Evolutionary conservation across 2,888 invertebrate species (phyloP), one percentile per base, ranked within the genome.

Genomic region (Drosophila nr. perissopoda): DNA sequence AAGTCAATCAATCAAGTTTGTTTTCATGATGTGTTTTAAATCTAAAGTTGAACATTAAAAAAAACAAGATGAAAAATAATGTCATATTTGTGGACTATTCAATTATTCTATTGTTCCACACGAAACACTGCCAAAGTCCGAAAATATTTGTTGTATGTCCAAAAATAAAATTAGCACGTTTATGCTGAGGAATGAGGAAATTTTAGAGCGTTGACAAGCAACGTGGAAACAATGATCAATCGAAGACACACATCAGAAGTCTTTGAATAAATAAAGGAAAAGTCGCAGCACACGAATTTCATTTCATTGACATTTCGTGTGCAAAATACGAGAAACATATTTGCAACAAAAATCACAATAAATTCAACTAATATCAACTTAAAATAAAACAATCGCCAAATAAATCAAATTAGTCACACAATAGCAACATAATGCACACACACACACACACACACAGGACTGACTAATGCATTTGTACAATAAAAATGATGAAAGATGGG

Each of bases 361-460:
- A 21, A 42, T 42, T 40, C 29, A 57, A 40, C 62, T 61, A 49
- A 60, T 81, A 70, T 78, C 61, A 80, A 70, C 63, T 64, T 68
- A 46, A 7, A 46, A 67, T 69, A 52, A 56, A 71, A 74, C 59
- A 66, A 52, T 65, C 67, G 68, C 53, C 70, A 73, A 76, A 70
- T 63, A 70, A 74, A 84, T 76, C 63, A 79, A 74, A 88, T 89
- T 88, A 88, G 88, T 85, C 88, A 82, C 82, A 82, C 84, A 79
- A 73, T 66, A 69, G 72, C 60, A 56, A 57, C 46, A 59, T 88
- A 88, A 88, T 82, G 77, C 74, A 59, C 31, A 68, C 81, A 86
- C 21, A 16, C 13, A 46, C 46, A 21, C 8, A 18, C 38, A 38
- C 38, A 8, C 6, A 21, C 21, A n/a, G 16, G 8, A 16, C 16